phyloP scores from a whole-genome alignment of 2,888 invertebrate genomes.

The Heliconius sara region DNA sequence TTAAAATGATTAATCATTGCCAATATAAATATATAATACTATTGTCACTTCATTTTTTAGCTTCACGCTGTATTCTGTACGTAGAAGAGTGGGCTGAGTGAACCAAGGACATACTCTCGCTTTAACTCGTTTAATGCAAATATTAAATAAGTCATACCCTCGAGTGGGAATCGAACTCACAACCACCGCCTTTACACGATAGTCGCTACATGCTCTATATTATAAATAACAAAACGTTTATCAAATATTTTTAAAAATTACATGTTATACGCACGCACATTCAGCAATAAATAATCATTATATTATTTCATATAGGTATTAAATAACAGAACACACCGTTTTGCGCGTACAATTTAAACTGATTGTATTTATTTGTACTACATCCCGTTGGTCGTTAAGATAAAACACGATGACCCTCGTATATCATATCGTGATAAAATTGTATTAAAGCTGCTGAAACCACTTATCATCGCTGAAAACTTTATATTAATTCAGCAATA shows the following conservation, averaged over 20 bases:
- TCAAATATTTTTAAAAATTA: background rate
- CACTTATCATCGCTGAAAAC: slow-evolving; percentile 39
- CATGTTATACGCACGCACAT: background rate
- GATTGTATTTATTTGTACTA: slow-evolving; percentile 32
- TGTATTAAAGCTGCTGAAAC: slow-evolving; percentile 39
- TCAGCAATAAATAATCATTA: slow-evolving; percentile 14
- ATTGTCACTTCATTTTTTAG: too few relatives aligned
- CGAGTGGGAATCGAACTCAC: background rate
- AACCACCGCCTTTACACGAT: background rate
- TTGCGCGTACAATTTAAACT: slow-evolving; percentile 31
- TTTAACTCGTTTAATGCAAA: too few relatives aligned
- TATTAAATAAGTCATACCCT: too few relatives aligned
- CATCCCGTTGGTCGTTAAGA: slow-evolving; percentile 32
- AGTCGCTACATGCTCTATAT: background rate
- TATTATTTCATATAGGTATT: too few relatives aligned
- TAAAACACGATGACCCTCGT: slow-evolving; percentile 41
- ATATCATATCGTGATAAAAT: slow-evolving; percentile 40
- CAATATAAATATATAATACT: too few relatives aligned
- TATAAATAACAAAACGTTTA: too few relatives aligned
- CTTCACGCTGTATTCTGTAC: too few relatives aligned
- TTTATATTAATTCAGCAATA: slow-evolving; percentile 44
- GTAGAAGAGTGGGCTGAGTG: too few relatives aligned
- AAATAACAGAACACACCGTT: too few relatives aligned
- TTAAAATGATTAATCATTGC: too few relatives aligned
- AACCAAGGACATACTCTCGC: too few relatives aligned